Conservation (phyloP, 2,113 vertebrate species). For the Pteruthius melanotis region DNA sequence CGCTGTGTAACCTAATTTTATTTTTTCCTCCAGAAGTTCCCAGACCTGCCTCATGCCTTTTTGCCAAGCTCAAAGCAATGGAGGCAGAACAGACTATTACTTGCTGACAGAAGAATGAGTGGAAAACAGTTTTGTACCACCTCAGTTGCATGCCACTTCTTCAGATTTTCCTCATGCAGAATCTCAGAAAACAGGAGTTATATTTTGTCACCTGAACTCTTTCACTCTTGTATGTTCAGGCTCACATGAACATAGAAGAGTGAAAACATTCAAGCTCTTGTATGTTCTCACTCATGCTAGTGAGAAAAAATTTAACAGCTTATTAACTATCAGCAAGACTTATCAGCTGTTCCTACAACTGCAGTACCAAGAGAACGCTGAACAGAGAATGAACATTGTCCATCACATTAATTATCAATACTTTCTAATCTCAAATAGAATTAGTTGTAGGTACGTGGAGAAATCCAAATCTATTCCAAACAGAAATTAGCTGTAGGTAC, state of each 20-base stretch:
- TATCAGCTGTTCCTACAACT: neutral
- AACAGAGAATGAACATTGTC: neutral
- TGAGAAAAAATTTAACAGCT: neutral
- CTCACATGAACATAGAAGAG: no score
- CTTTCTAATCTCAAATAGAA: neutral
- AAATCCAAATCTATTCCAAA: neutral
- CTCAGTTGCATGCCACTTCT: neutral
- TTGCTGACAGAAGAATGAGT: neutral
- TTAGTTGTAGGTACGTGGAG: neutral
- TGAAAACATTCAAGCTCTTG: no score
- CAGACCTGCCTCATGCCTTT: neutral
- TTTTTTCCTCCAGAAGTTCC: neutral
- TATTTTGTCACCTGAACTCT: neutral
- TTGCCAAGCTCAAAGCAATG: neutral
- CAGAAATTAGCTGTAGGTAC: neutral
- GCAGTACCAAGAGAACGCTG: neutral
- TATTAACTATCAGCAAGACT: neutral
- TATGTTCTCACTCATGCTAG: no score
- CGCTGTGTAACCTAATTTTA: neutral
- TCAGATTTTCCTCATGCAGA: neutral
- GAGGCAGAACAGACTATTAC: neutral
- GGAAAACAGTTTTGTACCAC: neutral
- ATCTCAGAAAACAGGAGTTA: neutral
- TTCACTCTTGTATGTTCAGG: neutral
- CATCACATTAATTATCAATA: neutral